phyloP scores from a whole-genome alignment of 2,113 vertebrate species.

The Camelus dromedarius region DNA sequence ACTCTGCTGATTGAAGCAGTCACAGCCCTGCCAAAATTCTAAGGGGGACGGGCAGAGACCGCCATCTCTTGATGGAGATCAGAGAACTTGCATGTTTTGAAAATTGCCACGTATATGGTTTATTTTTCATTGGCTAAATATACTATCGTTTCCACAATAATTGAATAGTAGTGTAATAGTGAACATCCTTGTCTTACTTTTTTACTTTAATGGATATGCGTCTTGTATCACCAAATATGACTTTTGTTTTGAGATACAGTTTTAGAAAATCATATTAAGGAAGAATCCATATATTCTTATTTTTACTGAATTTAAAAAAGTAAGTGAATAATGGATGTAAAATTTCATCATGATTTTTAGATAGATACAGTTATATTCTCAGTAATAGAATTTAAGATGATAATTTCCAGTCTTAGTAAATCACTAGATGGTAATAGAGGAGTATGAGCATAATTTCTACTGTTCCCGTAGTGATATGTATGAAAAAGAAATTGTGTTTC shows the following conservation, averaged over 20 bases:
- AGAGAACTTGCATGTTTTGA: background rate
- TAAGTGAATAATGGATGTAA: background rate
- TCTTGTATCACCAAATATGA: background rate
- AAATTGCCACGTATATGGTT: background rate
- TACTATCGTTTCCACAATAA: slow-evolving; percentile 36
- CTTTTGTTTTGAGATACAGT: slow-evolving; percentile 43
- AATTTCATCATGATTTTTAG: background rate
- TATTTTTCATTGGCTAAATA: slow-evolving; percentile 43
- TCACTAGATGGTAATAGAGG: background rate
- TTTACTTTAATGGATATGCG: background rate
- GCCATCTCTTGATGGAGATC: background rate
- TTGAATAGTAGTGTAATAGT: background rate
- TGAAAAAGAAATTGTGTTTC: background rate
- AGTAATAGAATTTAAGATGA: background rate
- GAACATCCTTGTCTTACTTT: background rate
- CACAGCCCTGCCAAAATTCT: background rate
- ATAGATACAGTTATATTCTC: background rate
- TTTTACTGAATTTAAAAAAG: slow-evolving; percentile 52
- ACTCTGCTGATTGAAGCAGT: background rate
- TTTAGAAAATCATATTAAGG: slow-evolving; percentile 42
- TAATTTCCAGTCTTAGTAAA: background rate
- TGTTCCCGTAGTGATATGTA: background rate
- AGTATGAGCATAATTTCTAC: background rate
- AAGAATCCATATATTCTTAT: background rate
- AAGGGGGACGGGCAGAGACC: background rate